Base-by-base conservation (phyloP, 1,140 invertebrate genomes). In the Drosophila auraria region DNA sequence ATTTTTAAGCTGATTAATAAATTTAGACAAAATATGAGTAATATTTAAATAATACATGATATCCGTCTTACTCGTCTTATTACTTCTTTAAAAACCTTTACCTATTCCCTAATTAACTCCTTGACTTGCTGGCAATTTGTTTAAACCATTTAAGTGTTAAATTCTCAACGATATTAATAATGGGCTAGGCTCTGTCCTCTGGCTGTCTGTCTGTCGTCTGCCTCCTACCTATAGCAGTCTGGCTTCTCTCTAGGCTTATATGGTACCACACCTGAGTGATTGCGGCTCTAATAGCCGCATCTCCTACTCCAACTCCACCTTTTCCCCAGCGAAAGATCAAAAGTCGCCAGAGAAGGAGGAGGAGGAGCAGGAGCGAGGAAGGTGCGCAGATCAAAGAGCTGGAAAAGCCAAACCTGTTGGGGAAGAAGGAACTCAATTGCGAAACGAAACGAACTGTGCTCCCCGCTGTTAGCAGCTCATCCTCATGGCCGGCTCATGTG, bases 221-320 rank as follows among this genome's bases (percentile, higher is more conserved):
- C 20, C n/a, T 7, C 38, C 33, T 20, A 9, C 33, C 51, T 15
- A 30, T 14, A 23, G 3, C 14, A 59, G 70, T 71, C 69, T 73
- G 71, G 69, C 71, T 73, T 72, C 70, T 53, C 69, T 69, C 36
- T 30, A 15, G 17, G 50, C 49, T 47, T 62, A 23, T 63, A 61
- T 38, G 25, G 20, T 40, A 57, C 76, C 83, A 75, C 83, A 87
- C 83, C 84, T 87, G 83, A 87, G 78, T 80, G 84, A 80, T 69
- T 78, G 82, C 57, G 40, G 65, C 50, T 77, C 73, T 89, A 89
- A 87, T 87, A 78, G 81, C 81, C 83, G 83, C 82, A 87, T 87
- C 80, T 87, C 72, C 83, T 61, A 15, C 73, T 58, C 25, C 74
- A 12, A 33, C 54, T 45, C 36, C 56, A 27, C 23, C 72, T 54